Evolutionary conservation across 2,113 vertebrate species (phyloP).

Genomic region (Rhizomys pruinosus): DNA sequence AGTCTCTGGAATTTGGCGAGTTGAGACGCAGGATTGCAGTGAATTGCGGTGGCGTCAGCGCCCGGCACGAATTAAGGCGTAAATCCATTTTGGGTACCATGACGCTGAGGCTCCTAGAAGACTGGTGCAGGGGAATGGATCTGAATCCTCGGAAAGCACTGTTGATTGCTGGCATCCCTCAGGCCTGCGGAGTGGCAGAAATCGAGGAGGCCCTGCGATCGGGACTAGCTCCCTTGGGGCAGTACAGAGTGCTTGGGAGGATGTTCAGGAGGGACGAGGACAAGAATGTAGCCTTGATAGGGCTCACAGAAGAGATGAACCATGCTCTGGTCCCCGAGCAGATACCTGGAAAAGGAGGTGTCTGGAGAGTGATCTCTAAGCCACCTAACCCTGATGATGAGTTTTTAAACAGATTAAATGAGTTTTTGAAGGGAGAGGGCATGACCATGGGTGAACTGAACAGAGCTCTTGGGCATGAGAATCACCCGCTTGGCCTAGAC

Average conservation of each 20-base stretch:
- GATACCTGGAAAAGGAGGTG: neutral
- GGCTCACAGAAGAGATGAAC: neutral
- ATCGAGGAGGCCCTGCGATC: neutral
- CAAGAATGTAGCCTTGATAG: neutral
- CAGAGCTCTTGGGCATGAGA: slow-evolving; percentile 25
- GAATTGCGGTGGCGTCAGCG: neutral
- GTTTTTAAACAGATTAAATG: slow-evolving; percentile 46
- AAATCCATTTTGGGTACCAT: neutral
- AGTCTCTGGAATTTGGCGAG: neutral
- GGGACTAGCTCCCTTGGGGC: neutral
- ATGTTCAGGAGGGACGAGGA: neutral
- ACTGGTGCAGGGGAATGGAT: slow-evolving; percentile 41
- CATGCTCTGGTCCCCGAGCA: neutral
- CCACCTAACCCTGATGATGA: slow-evolving; percentile 11
- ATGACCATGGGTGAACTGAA: neutral
- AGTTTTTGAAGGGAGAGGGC: slow-evolving; percentile 49
- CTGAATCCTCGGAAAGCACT: slow-evolving; percentile 16
- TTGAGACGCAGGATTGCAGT: neutral
- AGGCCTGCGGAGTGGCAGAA: neutral
- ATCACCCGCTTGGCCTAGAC: neutral
- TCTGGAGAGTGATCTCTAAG: slow-evolving; percentile 60
- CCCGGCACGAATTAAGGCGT: no score
- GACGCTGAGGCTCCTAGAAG: slow-evolving; percentile 33
- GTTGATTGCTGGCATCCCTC: neutral
- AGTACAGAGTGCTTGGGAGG: slow-evolving; percentile 11